Evolutionary conservation across 2,888 invertebrate species (phyloP), one percentile per base, ranked within the genome.

Genomic region (Hipparchia sbordonii): DNA sequence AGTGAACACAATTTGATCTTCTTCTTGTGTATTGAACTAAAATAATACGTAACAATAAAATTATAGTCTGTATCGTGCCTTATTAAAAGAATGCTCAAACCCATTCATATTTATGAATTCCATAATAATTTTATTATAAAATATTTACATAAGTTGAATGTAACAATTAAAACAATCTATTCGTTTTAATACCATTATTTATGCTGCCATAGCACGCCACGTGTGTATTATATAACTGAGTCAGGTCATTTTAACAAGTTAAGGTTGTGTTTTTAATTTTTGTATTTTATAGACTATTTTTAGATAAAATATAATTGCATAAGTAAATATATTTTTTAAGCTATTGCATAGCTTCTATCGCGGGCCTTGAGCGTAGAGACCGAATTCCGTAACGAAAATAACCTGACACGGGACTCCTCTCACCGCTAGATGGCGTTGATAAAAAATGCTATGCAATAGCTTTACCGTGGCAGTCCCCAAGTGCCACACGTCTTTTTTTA

Each of bases 121-220:
- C 69, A 61, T 61, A 69, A 61, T 61, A 69, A 72, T 48, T 33
- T 60, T 74, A 67, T 46, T 67, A 67, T 46, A 54, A 69, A 71
- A 71, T 65, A 59, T 65, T 71, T 65, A 65, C 56, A 71, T 59
- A 67, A 71, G 72, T 68, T 67, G 56, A 73, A 67, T 67, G 72
- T 68, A 70, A 73, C 71, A 71, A 77, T 77, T 76, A 78, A 77
- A 77, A 76, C 73, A 74, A 72, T 74, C 54, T 74, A 72, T 73
- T 70, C 63, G 70, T 60, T 54, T 70, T 75, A 70, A 71, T 65
- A 72, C n/a, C 9, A 71, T 57, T 71, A 77, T 77, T 77, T 75
- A 77, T 74, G 75, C 72, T 56, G 62, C 59, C 69, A 74, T 75
- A 77, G 71, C 75, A 74, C 70, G 76, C 69, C 67, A 75, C 56